phyloP scores from a whole-genome alignment of 2,797 vertebrate genomes.

The Cephalopachus bancanus region DNA sequence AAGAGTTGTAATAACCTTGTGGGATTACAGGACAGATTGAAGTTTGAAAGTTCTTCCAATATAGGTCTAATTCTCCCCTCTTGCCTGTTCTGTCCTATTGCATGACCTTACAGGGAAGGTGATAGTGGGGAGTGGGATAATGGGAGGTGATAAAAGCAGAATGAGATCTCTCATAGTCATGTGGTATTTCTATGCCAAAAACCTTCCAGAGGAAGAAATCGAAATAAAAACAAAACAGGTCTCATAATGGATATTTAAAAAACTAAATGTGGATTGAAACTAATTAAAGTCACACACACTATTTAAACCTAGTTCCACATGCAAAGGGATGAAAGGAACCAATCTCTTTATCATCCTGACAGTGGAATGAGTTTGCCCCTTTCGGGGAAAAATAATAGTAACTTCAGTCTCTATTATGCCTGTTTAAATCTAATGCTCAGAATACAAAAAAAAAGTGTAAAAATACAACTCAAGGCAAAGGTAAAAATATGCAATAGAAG shows the following conservation, averaged over 20 bases:
- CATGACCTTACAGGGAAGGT: background rate
- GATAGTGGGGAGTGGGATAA: background rate
- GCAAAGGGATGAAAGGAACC: background rate
- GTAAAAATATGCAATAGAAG: background rate
- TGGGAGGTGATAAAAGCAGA: background rate
- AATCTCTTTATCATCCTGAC: background rate
- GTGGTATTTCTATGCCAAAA: background rate
- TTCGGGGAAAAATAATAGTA: background rate
- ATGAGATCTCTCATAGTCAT: background rate
- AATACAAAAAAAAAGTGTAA: background rate
- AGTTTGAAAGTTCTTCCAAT: background rate
- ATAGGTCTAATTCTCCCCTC: background rate
- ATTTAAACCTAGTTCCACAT: background rate
- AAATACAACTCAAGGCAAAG: background rate
- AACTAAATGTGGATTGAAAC: background rate
- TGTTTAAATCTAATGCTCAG: background rate
- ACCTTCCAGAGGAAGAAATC: background rate
- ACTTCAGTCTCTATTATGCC: background rate
- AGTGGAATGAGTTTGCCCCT: background rate
- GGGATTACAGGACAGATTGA: background rate
- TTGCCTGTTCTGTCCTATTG: background rate
- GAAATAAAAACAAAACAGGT: background rate
- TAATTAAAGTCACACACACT: background rate
- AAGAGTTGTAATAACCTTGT: background rate
- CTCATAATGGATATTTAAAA: background rate